Percentiles rank a stretch among this genome's conserved stretches.
Evolutionary conservation across 2,113 vertebrate genomes (phyloP).

Genomic region (Chascanopsetta lugubris): DNA sequence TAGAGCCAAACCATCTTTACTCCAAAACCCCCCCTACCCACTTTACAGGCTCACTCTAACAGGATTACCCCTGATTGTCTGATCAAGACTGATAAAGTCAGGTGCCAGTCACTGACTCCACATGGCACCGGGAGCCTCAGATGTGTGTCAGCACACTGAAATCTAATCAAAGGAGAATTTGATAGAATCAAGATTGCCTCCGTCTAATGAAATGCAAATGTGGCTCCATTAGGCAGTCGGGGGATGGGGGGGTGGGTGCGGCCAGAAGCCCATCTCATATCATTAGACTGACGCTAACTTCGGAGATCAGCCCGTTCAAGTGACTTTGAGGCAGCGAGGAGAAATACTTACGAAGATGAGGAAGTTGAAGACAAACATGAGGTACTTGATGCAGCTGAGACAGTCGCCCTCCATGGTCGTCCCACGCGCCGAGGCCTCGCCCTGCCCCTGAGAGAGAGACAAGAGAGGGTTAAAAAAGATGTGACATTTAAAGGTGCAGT

Average conservation of each 20-base stretch:
- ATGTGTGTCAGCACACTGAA: constrained; percentile 73
- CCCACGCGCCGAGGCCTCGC: constrained; percentile 76
- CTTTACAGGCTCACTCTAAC: constrained; percentile 54
- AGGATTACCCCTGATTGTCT: constrained; percentile 74
- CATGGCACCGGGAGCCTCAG: constrained; percentile 57
- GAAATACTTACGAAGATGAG: constrained; percentile 94
- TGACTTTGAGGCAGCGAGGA: constrained; percentile 31
- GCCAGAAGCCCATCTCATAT: constrained; percentile 50
- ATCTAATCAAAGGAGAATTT: constrained; percentile 76
- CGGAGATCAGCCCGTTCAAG: constrained; percentile 45
- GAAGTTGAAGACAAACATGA: constrained; percentile 98
- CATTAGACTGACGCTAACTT: constrained; percentile 59
- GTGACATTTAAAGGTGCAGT: constrained; percentile 31
- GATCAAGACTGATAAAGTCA: constrained; percentile 75
- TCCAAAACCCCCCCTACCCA: constrained; percentile 12
- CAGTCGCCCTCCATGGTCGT: constrained; percentile 93
- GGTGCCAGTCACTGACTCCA: constrained; percentile 74
- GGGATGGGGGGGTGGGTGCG: constrained; percentile 35
- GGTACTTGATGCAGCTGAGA: constrained; percentile 95
- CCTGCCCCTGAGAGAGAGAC: constrained; percentile 79
- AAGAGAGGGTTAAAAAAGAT: constrained; percentile 35
- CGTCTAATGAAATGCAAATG: constrained; percentile 76
- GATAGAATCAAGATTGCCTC: constrained; percentile 75
- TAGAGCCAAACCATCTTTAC: constrained; percentile 53
- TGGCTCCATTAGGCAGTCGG: constrained; percentile 59